Conservation (phyloP, 2,888 invertebrate genomes). For the Pyrocoelia pectoralis region DNA sequence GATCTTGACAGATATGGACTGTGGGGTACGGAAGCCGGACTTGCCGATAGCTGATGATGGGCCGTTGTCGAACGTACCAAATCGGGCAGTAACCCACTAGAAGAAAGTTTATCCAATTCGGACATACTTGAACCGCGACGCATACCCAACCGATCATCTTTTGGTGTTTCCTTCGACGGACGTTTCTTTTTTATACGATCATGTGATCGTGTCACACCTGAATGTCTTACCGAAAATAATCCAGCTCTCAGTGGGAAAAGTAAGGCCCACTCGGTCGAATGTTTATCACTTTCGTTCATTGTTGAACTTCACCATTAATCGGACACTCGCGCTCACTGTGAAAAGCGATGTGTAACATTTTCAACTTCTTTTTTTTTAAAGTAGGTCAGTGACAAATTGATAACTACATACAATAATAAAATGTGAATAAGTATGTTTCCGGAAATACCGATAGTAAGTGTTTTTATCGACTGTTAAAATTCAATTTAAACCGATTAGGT, state of each 20-base stretch:
- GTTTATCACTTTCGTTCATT: constrained; percentile 59
- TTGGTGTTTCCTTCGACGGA: constrained; percentile 40
- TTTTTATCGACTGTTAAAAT: not conserved
- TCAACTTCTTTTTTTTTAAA: not conserved
- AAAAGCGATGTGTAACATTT: too few relatives aligned
- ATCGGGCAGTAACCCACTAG: constrained; percentile 57
- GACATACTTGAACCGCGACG: constrained; percentile 77
- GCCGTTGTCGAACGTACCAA: constrained; percentile 62
- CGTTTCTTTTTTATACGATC: constrained; percentile 50
- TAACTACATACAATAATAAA: constrained; percentile 34
- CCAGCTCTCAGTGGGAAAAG: constrained; percentile 66
- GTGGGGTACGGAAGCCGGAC: constrained; percentile 62
- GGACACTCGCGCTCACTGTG: too few relatives aligned
- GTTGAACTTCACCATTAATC: not conserved
- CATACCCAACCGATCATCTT: constrained; percentile 62
- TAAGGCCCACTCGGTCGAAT: constrained; percentile 67
- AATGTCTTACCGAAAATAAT: constrained; percentile 65
- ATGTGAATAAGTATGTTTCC: constrained; percentile 40
- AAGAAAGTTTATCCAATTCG: constrained; percentile 71
- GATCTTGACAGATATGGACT: constrained; percentile 63
- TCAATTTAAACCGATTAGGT: too few relatives aligned
- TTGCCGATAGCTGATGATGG: constrained; percentile 58
- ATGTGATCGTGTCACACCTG: constrained; percentile 52
- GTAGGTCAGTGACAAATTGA: constrained; percentile 22
- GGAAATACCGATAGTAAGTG: constrained; percentile 25